phyloP scores from a whole-genome alignment of 2,888 invertebrate genomes.

The Malacosoma neustria region DNA sequence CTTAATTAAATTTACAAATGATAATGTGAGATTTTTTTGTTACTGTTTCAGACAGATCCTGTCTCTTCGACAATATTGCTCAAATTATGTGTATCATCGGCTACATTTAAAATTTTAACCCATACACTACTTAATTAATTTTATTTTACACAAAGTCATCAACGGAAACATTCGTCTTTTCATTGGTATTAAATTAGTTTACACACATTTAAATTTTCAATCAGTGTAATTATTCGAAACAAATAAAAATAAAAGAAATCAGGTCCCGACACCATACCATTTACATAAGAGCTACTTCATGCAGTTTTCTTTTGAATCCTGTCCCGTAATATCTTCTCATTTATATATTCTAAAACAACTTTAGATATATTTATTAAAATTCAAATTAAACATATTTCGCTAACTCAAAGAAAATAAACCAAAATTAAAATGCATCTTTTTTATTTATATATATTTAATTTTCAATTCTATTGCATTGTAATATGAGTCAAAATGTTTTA shows the following conservation, averaged over 20 bases:
- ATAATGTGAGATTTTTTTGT: no score
- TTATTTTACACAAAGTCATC: no score
- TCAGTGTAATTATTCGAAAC: constrained; percentile 26
- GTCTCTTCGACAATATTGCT: no score
- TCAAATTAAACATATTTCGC: no score
- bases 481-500: constrained; percentile 13
- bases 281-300: constrained; percentile 50
- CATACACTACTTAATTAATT: no score
- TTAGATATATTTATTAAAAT: constrained; percentile 40
- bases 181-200: no score
- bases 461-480: constrained; percentile 13
- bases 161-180: no score
- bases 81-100: no score
- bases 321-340: constrained; percentile 20
- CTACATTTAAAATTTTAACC: no score
- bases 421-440: constrained; percentile 16
- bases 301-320: constrained; percentile 30
- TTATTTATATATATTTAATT: constrained; percentile 5
- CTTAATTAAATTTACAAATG: no score
- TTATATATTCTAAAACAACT: constrained; percentile 15
- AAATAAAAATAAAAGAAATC: constrained; percentile 22
- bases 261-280: constrained; percentile 20
- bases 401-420: constrained; percentile 35
- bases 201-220: no score
- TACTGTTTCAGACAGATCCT: no score